These are phyloP conservation scores for Drosophila crucigera DNA, from an alignment of 2,888 invertebrate genomes.

Conservation along the genomic window DNA sequence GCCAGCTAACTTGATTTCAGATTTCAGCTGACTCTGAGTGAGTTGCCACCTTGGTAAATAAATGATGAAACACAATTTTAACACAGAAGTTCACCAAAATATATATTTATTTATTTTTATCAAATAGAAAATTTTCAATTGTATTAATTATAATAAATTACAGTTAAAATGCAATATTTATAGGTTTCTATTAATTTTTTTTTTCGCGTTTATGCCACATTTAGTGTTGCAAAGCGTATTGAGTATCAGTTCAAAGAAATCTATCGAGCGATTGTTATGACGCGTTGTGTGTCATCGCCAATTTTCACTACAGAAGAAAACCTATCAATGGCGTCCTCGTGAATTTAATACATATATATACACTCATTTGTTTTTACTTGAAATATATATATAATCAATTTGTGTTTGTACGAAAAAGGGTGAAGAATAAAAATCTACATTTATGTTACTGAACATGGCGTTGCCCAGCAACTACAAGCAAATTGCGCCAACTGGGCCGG, in stretches of 20 bases:
- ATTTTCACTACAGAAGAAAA: slow-evolving; percentile 68
- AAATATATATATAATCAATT: slow-evolving; percentile 25
- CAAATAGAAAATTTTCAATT: background rate
- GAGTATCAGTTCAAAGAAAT: background rate
- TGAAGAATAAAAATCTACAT: slow-evolving; percentile 21
- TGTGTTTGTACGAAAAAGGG: slow-evolving; percentile 16
- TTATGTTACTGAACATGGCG: slow-evolving; percentile 87
- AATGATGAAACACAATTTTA: background rate
- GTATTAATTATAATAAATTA: background rate
- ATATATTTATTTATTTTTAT: background rate
- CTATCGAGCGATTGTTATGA: slow-evolving; percentile 52
- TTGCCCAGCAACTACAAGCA: slow-evolving; percentile 94
- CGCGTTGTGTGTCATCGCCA: slow-evolving; percentile 46
- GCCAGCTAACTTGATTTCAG: slow-evolving; percentile 2
- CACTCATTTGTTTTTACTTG: slow-evolving; percentile 52
- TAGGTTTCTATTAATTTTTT: background rate
- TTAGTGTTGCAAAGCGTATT: slow-evolving; percentile 27
- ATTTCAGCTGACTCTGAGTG: background rate
- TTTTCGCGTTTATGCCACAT: background rate
- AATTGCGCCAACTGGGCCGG: slow-evolving; percentile 87
- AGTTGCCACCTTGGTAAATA: background rate
- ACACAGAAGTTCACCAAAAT: background rate
- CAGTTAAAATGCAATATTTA: background rate
- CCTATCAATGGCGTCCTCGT: slow-evolving; percentile 72
- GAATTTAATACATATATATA: slow-evolving; percentile 45